Conservation (phyloP, 2,113 vertebrate species). For the Dascyllus trimaculatus region DNA sequence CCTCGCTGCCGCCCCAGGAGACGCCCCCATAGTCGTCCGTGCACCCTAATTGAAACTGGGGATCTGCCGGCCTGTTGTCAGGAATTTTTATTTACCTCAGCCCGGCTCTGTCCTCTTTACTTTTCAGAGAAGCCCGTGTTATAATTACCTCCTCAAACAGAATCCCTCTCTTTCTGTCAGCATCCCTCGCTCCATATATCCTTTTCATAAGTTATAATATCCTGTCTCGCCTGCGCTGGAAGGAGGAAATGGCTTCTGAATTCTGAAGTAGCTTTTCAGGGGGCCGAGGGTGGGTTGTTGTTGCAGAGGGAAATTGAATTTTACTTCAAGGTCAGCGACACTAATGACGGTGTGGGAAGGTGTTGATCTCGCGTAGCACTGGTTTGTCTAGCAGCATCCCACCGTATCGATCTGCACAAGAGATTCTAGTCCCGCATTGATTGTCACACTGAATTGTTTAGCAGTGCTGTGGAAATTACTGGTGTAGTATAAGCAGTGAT, state of each 20-base stretch:
- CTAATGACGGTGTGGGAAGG: constrained; percentile 80
- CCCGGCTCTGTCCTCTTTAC: constrained; percentile 45
- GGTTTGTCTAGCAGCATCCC: constrained; percentile 69
- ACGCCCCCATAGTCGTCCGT: constrained; percentile 49
- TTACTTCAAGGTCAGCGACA: constrained; percentile 86
- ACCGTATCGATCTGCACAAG: constrained; percentile 68
- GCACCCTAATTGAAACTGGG: constrained; percentile 72
- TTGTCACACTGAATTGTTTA: constrained; percentile 71
- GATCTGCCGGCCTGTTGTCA: constrained; percentile 56
- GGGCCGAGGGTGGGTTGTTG: constrained; percentile 55
- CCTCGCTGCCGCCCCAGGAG: constrained; percentile 34
- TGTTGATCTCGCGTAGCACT: constrained; percentile 71
- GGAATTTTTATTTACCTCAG: constrained; percentile 74
- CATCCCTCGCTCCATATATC: constrained; percentile 55
- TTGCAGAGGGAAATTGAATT: constrained; percentile 84
- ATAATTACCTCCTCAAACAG: constrained; percentile 83
- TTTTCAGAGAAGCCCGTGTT: constrained; percentile 70
- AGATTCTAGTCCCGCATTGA: constrained; percentile 71
- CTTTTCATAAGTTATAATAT: constrained; percentile 80
- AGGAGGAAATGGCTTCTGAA: constrained; percentile 79
- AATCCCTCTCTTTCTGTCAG: constrained; percentile 64
- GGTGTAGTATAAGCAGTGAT: constrained; percentile 43
- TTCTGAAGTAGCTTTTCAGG: constrained; percentile 73
- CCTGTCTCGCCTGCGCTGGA: constrained; percentile 64
- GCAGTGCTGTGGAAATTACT: constrained; percentile 62